Evolutionary conservation across 1,140 invertebrate genomes (phyloP), one percentile per base, ranked within the genome.

Genomic region (Caenorhabditis brenneri): DNA sequence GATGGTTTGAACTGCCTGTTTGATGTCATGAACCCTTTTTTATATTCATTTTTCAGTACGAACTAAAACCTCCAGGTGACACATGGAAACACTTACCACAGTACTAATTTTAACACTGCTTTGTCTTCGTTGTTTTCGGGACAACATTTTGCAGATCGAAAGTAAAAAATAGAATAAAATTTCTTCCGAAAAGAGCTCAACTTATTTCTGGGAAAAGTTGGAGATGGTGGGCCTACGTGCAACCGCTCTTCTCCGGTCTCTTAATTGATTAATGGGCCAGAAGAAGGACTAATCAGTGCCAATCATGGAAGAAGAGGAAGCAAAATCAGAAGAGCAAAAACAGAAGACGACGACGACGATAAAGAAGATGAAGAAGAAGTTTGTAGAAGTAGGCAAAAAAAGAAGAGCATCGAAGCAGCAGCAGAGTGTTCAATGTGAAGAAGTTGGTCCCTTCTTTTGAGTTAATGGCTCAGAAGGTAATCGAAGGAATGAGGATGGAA

Each of bases 391-490:
- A 6, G 19, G 33, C 33, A 36, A 9, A 65, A 22, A n/a, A 42
- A n/a, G 16, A 7, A n/a, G n/a, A n/a, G n/a, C 58, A 36, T 33
- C 58, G 31, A 46, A 42, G 39, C 39, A 42, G n/a, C n/a, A n/a
- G 65, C 65, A 74, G 33, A 74, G 65, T 74, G 65, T 74, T 74
- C 65, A 33, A n/a, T n/a, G n/a, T n/a, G n/a, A 36, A 31, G 16
- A 74, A 74, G 29, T 24, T 74, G n/a, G 4, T n/a, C 65, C 65
- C 42, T 74, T 74, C 65, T 42, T 74, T 31, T 19, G 65, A 74
- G 65, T 74, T 74, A 74, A 74, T 74, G 65, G 65, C 36, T 74
- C 65, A 74, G 65, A 74, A 74, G 65, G 65, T 74, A 74, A 74
- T 74, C 65, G 65, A 42, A 74, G 33, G 65, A 42, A 74, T 29